Evolutionary conservation across 2,797 vertebrate genomes (phyloP).

Genomic region (Danio albolineatus): DNA sequence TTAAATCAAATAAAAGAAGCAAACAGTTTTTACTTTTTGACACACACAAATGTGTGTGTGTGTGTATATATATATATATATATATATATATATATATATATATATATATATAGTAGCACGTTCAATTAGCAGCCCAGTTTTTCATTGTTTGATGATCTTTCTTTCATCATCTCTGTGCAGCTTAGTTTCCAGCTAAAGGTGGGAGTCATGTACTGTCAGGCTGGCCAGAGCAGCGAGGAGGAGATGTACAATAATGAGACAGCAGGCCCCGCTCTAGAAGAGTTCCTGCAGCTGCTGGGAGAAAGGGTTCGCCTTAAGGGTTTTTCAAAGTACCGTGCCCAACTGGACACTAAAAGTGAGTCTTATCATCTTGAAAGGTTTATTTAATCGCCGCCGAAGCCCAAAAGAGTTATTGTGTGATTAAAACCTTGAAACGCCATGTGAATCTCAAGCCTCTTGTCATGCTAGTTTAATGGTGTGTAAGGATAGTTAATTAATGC

Average conservation of each 20-base stretch:
- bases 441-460: conserved; percentile 19
- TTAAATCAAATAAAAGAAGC: too few species aligned
- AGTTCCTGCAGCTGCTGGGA: conserved; percentile 96
- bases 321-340: conserved; percentile 96
- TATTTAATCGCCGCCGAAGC: conserved; percentile 13
- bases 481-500: conserved; percentile 29
- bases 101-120: too few species aligned
- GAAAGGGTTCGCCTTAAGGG: conserved; percentile 95
- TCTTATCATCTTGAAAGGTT: conserved; percentile 31
- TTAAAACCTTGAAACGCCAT: conserved; percentile 5
- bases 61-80: too few species aligned
- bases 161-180: conserved; percentile 68
- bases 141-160: conserved; percentile 7
- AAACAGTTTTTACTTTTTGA: too few species aligned
- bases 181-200: conserved; percentile 98
- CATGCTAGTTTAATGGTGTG: neutral
- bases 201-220: conserved; percentile 98
- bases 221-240: conserved; percentile 95
- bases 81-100: too few species aligned
- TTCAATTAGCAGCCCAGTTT: neutral
- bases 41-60: too few species aligned
- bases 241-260: conserved; percentile 99
- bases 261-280: conserved; percentile 93
- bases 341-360: conserved; percentile 97
- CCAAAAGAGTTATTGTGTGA: neutral